Evolutionary conservation across 2,797 vertebrate species (phyloP).

Genomic region (Phataginus tricuspis): DNA sequence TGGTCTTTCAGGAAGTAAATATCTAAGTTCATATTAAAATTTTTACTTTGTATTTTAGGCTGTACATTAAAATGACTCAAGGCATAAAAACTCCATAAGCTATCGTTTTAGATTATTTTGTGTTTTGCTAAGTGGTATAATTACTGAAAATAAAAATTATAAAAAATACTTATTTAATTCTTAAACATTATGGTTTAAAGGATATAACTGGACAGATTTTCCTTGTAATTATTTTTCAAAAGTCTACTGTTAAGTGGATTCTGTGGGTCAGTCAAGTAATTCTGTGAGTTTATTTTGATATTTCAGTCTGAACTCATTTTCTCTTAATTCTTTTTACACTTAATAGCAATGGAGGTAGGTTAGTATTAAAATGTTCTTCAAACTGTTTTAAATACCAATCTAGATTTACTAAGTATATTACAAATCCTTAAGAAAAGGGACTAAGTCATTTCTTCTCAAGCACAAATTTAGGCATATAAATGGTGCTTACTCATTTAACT

Average conservation of each 20-base stretch:
- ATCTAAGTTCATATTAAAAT: neutral
- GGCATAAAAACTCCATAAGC: neutral
- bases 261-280: constrained; percentile 18
- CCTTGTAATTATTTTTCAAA: constrained; percentile 53
- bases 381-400: constrained; percentile 14
- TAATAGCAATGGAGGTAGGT: neutral
- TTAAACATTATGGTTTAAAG: constrained; percentile 36
- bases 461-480: constrained; percentile 23
- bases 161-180: constrained; percentile 18
- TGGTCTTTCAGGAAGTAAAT: neutral
- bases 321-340: constrained; percentile 45
- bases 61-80: neutral
- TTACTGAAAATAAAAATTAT: constrained; percentile 41
- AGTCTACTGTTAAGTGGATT: constrained; percentile 42
- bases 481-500: constrained; percentile 36
- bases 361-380: constrained; percentile 34
- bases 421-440: neutral
- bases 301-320: constrained; percentile 37
- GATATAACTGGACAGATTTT: constrained; percentile 25
- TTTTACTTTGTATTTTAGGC: neutral
- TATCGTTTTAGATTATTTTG: constrained; percentile 8
- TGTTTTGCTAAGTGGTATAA: constrained; percentile 29
- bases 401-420: constrained; percentile 39
- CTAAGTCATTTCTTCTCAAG: constrained; percentile 22
- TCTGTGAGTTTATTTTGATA: constrained; percentile 43